Evolutionary conservation across 2,113 vertebrate genomes (phyloP).

Genomic region (Taxidea taxus): DNA sequence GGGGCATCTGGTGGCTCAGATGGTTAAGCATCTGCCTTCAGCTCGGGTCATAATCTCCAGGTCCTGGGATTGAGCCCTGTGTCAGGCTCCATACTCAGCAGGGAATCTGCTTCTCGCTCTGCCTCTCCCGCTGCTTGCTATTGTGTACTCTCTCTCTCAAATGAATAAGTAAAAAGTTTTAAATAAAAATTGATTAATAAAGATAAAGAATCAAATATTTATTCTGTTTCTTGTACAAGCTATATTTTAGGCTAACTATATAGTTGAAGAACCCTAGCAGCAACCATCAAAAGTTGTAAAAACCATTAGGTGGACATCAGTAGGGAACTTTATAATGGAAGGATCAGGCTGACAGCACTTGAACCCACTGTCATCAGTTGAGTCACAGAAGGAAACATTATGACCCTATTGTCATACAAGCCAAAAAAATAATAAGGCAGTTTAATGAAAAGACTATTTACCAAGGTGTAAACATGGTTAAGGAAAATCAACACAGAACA

Average conservation of each 20-base stretch:
- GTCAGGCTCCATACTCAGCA: not conserved
- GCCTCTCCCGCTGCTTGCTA: not conserved
- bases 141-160: not conserved
- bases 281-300: not conserved
- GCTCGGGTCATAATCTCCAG: not conserved
- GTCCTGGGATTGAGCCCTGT: not conserved
- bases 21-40: not conserved
- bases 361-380: not conserved
- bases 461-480: not conserved
- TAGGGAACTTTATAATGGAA: not conserved
- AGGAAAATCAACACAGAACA: not conserved
- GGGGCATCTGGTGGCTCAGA: not conserved
- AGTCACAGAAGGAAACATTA: slow-evolving; percentile 25
- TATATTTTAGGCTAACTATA: not conserved
- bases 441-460: slow-evolving; percentile 1
- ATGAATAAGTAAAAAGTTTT: not conserved
- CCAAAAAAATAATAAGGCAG: not conserved
- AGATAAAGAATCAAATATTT: not conserved
- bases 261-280: not conserved
- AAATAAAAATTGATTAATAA: slow-evolving; percentile 5
- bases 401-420: not conserved
- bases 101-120: not conserved
- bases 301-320: not conserved
- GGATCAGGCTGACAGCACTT: not conserved
- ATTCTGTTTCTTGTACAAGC: not conserved